phyloP scores from a whole-genome alignment of 2,888 invertebrate genomes.

The Callimorpha dominula region DNA sequence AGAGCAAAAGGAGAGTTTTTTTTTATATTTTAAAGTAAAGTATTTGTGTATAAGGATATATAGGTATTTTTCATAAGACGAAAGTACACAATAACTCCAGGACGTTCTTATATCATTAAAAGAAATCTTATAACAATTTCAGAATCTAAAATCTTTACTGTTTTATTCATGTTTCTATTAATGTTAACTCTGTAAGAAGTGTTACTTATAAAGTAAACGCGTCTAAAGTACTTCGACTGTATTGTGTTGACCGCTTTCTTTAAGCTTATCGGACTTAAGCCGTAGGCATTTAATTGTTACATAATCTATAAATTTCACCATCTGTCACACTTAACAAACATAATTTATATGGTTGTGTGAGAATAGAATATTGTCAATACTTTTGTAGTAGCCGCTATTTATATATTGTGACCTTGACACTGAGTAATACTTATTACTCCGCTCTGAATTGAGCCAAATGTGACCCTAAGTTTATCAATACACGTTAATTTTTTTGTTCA shows the following conservation, averaged over 20 bases:
- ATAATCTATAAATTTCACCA: background rate
- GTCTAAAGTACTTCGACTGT: too few species aligned
- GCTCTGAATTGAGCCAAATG: slow-evolving; percentile 27
- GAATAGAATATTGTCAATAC: slow-evolving; percentile 16
- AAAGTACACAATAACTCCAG: background rate
- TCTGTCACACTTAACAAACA: slow-evolving; percentile 3
- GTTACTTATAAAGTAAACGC: too few species aligned
- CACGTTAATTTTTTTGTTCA: background rate
- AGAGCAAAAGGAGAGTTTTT: background rate
- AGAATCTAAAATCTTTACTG: background rate
- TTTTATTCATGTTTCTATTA: background rate
- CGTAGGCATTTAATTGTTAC: slow-evolving; percentile 4
- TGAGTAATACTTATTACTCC: slow-evolving; percentile 46
- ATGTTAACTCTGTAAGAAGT: background rate
- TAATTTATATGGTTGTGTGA: slow-evolving; percentile 8
- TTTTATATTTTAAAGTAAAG: background rate
- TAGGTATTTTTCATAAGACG: too few species aligned
- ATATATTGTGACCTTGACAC: slow-evolving; percentile 56
- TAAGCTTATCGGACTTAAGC: too few species aligned
- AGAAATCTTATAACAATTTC: background rate
- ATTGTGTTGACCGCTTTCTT: too few species aligned
- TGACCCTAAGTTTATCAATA: background rate
- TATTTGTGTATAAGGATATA: background rate
- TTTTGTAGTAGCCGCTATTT: slow-evolving; percentile 26
- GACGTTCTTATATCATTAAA: background rate